phyloP scores from a whole-genome alignment of 2,113 vertebrate species.

The Amphiprion percula region DNA sequence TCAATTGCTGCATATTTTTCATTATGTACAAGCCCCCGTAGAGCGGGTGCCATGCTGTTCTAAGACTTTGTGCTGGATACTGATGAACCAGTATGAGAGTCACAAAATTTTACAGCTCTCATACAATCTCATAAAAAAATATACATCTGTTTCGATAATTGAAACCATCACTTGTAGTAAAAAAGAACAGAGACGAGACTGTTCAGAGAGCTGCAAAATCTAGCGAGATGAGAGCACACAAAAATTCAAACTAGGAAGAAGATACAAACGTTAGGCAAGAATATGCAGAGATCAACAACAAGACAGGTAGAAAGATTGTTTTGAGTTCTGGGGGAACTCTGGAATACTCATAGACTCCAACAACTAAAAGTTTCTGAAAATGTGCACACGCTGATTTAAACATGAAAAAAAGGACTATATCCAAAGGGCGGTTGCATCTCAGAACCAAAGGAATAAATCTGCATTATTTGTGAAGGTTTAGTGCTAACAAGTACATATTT shows the following conservation, averaged over 20 bases:
- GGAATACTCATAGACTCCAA: background rate
- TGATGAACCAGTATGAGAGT: slow-evolving; percentile 26
- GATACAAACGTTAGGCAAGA: slow-evolving; percentile 3
- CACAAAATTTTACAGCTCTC: background rate
- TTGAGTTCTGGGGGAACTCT: background rate
- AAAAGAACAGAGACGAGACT: slow-evolving; percentile 1
- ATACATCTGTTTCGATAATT: slow-evolving; percentile 16
- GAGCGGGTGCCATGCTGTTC: slow-evolving; percentile 25
- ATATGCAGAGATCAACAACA: background rate
- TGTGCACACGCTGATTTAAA: slow-evolving; percentile 26
- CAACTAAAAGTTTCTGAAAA: background rate
- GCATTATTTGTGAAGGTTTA: slow-evolving; percentile 18
- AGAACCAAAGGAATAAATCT: slow-evolving; percentile 26
- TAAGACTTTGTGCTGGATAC: slow-evolving; percentile 6
- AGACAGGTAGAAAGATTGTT: background rate
- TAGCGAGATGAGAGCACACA: background rate
- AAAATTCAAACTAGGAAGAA: background rate
- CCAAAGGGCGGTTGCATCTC: slow-evolving; percentile 10
- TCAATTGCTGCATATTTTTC: slow-evolving; percentile 53
- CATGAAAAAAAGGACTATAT: background rate
- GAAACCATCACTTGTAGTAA: slow-evolving; percentile 11
- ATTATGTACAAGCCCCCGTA: slow-evolving; percentile 34
- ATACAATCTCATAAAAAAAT: too few relatives aligned
- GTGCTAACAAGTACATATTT: background rate
- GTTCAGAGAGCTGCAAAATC: slow-evolving; percentile 21